Evolutionary conservation across 2,113 vertebrate genomes (phyloP).

Genomic region (Macheiramphus alcinus): DNA sequence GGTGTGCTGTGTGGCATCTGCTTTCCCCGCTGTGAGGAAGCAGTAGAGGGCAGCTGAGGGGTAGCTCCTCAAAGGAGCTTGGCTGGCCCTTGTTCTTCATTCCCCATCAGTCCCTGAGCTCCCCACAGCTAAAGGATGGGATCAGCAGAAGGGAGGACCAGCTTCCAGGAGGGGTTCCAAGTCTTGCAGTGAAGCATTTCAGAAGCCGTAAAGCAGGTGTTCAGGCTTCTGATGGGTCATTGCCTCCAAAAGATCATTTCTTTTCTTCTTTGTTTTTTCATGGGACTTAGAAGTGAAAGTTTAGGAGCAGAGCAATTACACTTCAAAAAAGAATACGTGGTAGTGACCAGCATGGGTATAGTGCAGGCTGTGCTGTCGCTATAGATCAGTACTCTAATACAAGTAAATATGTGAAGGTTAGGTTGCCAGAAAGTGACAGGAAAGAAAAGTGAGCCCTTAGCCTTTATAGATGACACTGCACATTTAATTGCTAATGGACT

Average conservation of each 20-base stretch:
- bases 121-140: neutral
- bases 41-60: neutral
- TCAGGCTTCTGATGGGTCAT: neutral
- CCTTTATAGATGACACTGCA: neutral
- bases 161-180: neutral
- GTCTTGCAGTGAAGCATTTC: neutral
- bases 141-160: neutral
- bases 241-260: neutral
- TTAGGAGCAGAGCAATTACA: neutral
- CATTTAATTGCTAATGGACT: neutral
- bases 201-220: neutral
- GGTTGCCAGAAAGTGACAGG: neutral
- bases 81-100: neutral
- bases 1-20: fast-evolving
- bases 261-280: neutral
- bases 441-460: neutral
- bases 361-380: neutral
- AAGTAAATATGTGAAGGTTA: neutral
- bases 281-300: neutral
- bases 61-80: neutral
- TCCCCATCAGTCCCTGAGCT: neutral
- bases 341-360: neutral
- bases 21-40: neutral
- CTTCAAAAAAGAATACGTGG: neutral
- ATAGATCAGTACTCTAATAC: neutral